Percentiles rank a stretch among this genome's conserved stretches.
Evolutionary conservation across 2,113 vertebrate species (phyloP).

Genomic region (Myrmophylax atrothorax): DNA sequence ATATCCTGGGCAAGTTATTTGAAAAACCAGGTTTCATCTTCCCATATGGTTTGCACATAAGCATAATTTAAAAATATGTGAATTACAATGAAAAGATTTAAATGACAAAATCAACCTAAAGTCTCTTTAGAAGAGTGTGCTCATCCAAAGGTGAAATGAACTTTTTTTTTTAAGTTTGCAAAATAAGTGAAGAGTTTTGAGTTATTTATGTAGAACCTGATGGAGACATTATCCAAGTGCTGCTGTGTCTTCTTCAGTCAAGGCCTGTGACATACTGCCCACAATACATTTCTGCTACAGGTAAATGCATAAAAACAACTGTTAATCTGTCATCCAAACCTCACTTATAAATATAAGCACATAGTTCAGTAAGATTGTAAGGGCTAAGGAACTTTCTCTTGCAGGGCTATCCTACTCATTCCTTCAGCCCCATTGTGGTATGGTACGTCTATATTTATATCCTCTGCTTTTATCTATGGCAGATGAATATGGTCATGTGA

Average conservation of each 20-base stretch:
- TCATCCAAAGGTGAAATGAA: background rate
- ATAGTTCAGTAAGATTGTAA: background rate
- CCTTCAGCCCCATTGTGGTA: background rate
- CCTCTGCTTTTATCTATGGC: background rate
- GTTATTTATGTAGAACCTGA: background rate
- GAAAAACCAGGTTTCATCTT: slow-evolving; percentile 5
- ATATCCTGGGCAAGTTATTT: slow-evolving; percentile 13
- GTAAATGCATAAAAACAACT: background rate
- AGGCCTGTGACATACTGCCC: background rate
- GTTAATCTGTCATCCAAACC: background rate
- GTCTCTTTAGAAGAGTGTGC: background rate
- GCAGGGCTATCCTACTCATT: background rate
- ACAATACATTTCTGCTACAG: background rate
- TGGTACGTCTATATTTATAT: background rate
- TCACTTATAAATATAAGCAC: background rate
- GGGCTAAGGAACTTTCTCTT: background rate
- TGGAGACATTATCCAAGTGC: background rate
- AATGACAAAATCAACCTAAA: background rate
- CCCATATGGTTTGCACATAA: background rate
- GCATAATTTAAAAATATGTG: background rate
- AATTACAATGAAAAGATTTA: background rate
- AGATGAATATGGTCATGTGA: background rate
- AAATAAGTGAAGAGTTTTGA: background rate
- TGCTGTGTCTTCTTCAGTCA: background rate
- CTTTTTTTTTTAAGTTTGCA: background rate